Conservation (phyloP, 2,888 invertebrate species). For the Idaea aversata region DNA sequence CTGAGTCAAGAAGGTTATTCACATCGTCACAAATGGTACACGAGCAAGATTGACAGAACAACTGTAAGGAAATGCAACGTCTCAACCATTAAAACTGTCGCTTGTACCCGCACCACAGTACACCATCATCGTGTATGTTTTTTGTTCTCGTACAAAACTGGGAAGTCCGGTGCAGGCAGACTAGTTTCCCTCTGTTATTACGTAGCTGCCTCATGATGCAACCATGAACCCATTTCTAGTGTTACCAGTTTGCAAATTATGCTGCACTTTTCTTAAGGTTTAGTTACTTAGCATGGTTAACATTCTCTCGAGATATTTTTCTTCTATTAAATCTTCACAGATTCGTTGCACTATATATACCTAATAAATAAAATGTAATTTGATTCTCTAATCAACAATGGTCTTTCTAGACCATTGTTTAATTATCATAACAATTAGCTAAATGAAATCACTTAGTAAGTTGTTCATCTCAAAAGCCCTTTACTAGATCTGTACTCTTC, state of each 20-base stretch:
- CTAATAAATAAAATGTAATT: too few relatives aligned
- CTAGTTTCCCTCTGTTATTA: constrained; percentile 27
- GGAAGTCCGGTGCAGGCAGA: constrained; percentile 42
- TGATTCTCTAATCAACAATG: too few relatives aligned
- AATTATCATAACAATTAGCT: not conserved
- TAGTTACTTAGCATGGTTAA: not conserved
- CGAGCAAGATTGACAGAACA: constrained; percentile 1
- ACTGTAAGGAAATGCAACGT: not conserved
- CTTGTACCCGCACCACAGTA: not conserved
- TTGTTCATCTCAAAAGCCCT: not conserved
- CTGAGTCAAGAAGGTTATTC: not conserved
- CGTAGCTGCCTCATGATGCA: constrained; percentile 23
- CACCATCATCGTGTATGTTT: constrained; percentile 22
- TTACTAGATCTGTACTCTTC: not conserved
- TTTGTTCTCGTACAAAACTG: constrained; percentile 34
- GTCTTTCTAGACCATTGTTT: too few relatives aligned
- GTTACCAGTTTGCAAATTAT: constrained; percentile 4
- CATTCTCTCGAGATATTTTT: not conserved
- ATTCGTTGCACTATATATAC: too few relatives aligned
- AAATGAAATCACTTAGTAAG: not conserved
- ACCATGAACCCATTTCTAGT: constrained; percentile 11
- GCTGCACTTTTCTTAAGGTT: not conserved
- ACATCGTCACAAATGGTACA: not conserved
- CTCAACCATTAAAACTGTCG: not conserved
- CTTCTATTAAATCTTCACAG: too few relatives aligned